Percentiles rank a stretch among this genome's conserved stretches.
Evolutionary conservation across 1,140 invertebrate species (phyloP).

Genomic region (Spodoptera litura): DNA sequence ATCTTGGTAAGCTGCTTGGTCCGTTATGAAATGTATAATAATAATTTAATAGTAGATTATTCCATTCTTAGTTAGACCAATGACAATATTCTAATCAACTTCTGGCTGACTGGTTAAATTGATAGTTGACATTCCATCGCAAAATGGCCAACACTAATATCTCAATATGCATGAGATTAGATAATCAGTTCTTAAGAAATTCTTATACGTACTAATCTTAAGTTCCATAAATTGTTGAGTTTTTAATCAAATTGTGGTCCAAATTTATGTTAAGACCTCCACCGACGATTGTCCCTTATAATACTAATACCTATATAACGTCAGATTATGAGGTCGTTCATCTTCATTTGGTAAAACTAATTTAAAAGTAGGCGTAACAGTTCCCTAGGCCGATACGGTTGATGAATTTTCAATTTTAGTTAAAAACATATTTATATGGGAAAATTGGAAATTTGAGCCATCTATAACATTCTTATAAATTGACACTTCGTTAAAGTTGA

Average conservation of each 20-base stretch:
- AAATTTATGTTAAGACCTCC: slow-evolving; percentile 1
- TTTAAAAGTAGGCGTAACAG: slow-evolving; percentile 27
- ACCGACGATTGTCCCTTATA: background rate
- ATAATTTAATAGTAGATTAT: too few species aligned
- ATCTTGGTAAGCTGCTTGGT: too few species aligned
- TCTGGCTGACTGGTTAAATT: too few species aligned
- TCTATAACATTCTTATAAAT: background rate
- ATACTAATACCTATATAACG: background rate
- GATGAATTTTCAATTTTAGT: slow-evolving; percentile 30
- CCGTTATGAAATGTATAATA: too few species aligned
- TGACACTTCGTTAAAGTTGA: background rate
- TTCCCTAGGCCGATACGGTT: slow-evolving; percentile 9
- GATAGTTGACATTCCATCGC: too few species aligned
- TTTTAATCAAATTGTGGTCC: too few species aligned
- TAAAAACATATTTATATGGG: slow-evolving; percentile 17
- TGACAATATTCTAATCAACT: too few species aligned
- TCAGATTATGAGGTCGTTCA: background rate
- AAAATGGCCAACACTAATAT: too few species aligned
- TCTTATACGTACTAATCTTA: too few species aligned
- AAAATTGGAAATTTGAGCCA: slow-evolving; percentile 28
- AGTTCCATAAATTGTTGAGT: background rate
- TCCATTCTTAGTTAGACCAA: too few species aligned
- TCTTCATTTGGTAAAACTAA: slow-evolving; percentile 13
- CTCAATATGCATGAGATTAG: too few species aligned
- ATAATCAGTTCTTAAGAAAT: too few species aligned